Percentiles rank a stretch among this genome's conserved stretches.
phyloP scores from a whole-genome alignment of 2,888 invertebrate species.

The Phortica magna region DNA sequence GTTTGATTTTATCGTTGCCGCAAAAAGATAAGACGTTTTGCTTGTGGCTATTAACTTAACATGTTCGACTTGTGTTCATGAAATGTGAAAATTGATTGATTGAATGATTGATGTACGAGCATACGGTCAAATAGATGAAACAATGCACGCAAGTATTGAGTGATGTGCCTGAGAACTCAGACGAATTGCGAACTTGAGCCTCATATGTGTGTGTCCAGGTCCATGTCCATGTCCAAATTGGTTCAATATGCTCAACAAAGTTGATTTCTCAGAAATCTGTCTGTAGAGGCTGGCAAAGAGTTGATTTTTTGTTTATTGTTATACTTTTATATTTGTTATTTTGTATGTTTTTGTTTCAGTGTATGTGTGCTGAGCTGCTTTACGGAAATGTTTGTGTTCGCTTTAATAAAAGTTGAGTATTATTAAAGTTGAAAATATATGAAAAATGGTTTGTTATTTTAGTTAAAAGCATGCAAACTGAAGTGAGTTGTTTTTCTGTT shows the following conservation, averaged over 20 bases:
- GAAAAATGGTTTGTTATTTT: no score
- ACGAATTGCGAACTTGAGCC: neutral
- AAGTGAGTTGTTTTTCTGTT: neutral
- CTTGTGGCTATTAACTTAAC: slow-evolving; percentile 33
- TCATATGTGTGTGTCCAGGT: neutral
- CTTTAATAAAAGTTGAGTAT: no score
- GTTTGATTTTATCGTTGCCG: slow-evolving; percentile 26
- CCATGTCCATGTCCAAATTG: neutral
- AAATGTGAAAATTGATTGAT: slow-evolving; percentile 27
- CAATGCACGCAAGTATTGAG: neutral
- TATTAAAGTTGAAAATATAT: no score
- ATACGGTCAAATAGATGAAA: neutral
- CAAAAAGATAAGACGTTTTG: slow-evolving; percentile 8
- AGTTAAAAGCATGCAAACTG: no score
- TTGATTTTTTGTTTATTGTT: neutral
- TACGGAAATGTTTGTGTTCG: no score
- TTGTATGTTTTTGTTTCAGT: neutral
- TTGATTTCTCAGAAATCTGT: slow-evolving; percentile 25
- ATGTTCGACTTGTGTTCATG: slow-evolving; percentile 25
- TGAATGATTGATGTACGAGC: slow-evolving; percentile 14
- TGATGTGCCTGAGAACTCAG: neutral
- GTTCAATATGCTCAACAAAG: slow-evolving; percentile 12
- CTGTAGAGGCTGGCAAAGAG: slow-evolving; percentile 14
- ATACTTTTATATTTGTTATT: neutral
- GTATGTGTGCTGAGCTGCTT: neutral